Evolutionary conservation across 2,888 invertebrate genomes (phyloP).

Genomic region (Anoplius nigerrimus): DNA sequence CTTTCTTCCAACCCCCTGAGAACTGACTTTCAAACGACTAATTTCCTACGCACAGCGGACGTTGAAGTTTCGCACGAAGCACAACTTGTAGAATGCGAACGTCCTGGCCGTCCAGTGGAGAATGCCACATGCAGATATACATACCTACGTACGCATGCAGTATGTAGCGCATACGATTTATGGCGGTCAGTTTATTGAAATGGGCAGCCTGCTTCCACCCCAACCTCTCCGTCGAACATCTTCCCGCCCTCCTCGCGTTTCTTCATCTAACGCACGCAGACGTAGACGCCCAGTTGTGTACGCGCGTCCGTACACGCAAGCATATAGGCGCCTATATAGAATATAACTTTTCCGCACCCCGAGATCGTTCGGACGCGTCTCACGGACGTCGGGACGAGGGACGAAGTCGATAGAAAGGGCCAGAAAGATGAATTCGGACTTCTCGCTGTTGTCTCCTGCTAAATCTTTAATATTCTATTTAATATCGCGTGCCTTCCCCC

Average conservation of each 20-base stretch:
- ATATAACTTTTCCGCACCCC: slow-evolving; percentile 34
- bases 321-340: slow-evolving; percentile 9
- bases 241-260: not conserved
- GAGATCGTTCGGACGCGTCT: not conserved
- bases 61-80: not conserved
- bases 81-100: slow-evolving; percentile 27
- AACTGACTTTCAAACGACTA: no score
- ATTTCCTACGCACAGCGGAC: no score
- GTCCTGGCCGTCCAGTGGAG: slow-evolving; percentile 12
- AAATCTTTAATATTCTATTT: slow-evolving; percentile 73
- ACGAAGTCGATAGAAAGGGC: not conserved
- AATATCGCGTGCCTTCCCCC: slow-evolving; percentile 60
- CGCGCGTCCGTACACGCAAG: not conserved
- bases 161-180: slow-evolving; percentile 58
- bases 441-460: slow-evolving; percentile 60
- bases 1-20: no score
- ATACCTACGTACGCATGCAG: slow-evolving; percentile 22
- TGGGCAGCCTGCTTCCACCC: slow-evolving; percentile 39
- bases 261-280: not conserved
- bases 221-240: not conserved
- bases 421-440: not conserved
- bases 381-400: not conserved
- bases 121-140: slow-evolving; percentile 38
- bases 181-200: slow-evolving; percentile 70
- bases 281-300: not conserved